Evolutionary conservation across 2,797 vertebrate species (phyloP).

Genomic region (Cryptoblepharus egeriae): DNA sequence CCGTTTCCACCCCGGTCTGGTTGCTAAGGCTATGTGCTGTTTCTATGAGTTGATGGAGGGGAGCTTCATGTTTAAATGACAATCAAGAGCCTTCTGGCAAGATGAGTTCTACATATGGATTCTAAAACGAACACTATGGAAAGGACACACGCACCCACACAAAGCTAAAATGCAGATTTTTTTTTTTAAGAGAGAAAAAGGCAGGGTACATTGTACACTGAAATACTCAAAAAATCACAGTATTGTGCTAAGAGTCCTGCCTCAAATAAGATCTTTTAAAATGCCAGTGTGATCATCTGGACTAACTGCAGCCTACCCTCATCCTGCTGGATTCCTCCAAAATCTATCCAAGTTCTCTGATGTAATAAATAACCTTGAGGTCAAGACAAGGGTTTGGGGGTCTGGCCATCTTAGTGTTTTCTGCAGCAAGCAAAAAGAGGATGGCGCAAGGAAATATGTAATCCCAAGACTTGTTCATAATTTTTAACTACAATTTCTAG

Average conservation of each 20-base stretch:
- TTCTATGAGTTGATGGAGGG: constrained; percentile 66
- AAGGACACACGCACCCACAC: constrained; percentile 8
- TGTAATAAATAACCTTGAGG: neutral
- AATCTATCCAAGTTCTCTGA: neutral
- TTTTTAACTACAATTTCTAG: neutral
- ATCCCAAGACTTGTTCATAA: neutral
- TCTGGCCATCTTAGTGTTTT: no score
- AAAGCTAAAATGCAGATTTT: neutral
- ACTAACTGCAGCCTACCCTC: neutral
- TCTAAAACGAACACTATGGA: constrained; percentile 16
- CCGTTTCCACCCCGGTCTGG: constrained; percentile 43
- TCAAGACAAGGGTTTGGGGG: neutral
- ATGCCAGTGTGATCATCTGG: neutral
- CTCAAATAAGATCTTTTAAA: neutral
- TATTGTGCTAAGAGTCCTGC: neutral
- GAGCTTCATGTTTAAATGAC: constrained; percentile 67
- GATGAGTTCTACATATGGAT: constrained; percentile 32
- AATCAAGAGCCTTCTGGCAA: constrained; percentile 60
- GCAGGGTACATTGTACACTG: no score
- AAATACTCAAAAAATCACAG: neutral
- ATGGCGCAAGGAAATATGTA: neutral
- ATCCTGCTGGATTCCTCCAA: neutral
- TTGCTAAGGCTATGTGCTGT: constrained; percentile 65
- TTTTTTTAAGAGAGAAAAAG: neutral
- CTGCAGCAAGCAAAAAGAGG: neutral